These are phyloP conservation scores for Globodera rostochiensis DNA, from an alignment of 1,140 invertebrate genomes.

Conservation along the genomic window DNA sequence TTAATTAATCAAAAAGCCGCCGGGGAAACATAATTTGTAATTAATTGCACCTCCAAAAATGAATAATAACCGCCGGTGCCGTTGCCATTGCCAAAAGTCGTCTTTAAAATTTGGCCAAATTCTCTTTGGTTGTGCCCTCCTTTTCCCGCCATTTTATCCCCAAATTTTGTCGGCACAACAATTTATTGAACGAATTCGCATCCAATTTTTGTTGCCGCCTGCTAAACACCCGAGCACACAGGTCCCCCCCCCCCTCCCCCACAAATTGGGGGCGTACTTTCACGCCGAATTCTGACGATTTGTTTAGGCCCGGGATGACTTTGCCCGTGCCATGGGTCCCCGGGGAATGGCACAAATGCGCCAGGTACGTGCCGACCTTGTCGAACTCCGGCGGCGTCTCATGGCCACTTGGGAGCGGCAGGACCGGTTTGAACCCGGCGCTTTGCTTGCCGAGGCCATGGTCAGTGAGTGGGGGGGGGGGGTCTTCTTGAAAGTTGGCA, in stretches of 20 bases:
- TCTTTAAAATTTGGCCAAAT: not conserved
- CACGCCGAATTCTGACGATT: not conserved
- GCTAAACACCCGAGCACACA: not conserved
- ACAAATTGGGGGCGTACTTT: not conserved
- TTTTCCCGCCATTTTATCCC: not conserved
- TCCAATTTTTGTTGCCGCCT: not conserved
- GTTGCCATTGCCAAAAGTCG: not conserved
- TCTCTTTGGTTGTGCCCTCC: not conserved
- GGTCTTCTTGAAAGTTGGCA: not conserved
- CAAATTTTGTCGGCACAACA: not conserved
- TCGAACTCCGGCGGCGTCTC: conserved; percentile 6
- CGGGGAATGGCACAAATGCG: conserved; percentile 26
- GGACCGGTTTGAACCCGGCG: conserved; percentile 10
- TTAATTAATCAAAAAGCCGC: too few species aligned
- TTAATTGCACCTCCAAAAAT: not conserved
- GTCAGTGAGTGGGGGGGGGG: not conserved
- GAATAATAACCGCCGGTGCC: not conserved
- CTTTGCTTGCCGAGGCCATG: conserved; percentile 22
- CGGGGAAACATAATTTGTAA: too few species aligned
- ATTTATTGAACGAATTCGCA: not conserved
- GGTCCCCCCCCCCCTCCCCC: not conserved
- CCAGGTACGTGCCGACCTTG: conserved; percentile 15
- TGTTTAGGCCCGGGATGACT: conserved; percentile 1
- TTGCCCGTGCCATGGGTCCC: conserved; percentile 13
- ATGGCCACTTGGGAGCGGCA: conserved; percentile 21